Percentiles rank a stretch among this genome's conserved stretches.
These are phyloP conservation scores for Nothura maculosa DNA, from an alignment of 2,797 vertebrate species.

Conservation along the genomic window DNA sequence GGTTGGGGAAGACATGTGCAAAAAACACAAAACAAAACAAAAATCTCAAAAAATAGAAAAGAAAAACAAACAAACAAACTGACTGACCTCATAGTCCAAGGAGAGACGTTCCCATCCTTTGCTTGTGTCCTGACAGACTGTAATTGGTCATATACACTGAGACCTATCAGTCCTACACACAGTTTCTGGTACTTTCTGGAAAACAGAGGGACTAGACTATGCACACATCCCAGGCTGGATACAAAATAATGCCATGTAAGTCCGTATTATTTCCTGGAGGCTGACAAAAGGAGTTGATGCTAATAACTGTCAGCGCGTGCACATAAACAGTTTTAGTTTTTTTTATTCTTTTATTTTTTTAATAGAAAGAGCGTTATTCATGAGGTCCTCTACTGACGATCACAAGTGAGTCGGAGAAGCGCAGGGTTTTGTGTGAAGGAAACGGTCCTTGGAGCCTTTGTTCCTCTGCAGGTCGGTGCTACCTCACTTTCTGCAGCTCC, in stretches of 20 bases:
- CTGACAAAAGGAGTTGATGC: constrained; percentile 24
- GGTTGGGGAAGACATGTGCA: not conserved
- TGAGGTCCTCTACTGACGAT: constrained; percentile 58
- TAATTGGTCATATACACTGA: constrained; percentile 34
- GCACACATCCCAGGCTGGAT: not conserved
- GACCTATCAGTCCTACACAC: constrained; percentile 30
- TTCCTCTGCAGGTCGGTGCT: constrained; percentile 56
- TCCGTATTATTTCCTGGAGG: constrained; percentile 28
- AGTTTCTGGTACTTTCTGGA: constrained; percentile 6
- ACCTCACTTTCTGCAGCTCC: constrained; percentile 96
- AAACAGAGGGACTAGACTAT: constrained; percentile 18
- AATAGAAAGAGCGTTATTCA: constrained; percentile 42
- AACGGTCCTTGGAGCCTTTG: not conserved
- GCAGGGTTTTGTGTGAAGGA: constrained; percentile 8
- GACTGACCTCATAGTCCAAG: constrained; percentile 65
- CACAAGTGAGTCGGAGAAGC: constrained; percentile 45
- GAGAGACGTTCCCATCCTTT: constrained; percentile 51
- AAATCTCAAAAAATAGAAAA: too few relatives aligned
- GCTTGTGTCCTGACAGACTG: constrained; percentile 53
- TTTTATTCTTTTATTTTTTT: not conserved
- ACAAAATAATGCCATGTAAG: not conserved
- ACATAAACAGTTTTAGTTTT: not conserved
- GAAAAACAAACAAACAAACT: not conserved
- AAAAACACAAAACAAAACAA: not conserved
- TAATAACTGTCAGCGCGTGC: constrained; percentile 41